Evolutionary conservation across 2,113 vertebrate species (phyloP).

Genomic region (Indicator indicator): DNA sequence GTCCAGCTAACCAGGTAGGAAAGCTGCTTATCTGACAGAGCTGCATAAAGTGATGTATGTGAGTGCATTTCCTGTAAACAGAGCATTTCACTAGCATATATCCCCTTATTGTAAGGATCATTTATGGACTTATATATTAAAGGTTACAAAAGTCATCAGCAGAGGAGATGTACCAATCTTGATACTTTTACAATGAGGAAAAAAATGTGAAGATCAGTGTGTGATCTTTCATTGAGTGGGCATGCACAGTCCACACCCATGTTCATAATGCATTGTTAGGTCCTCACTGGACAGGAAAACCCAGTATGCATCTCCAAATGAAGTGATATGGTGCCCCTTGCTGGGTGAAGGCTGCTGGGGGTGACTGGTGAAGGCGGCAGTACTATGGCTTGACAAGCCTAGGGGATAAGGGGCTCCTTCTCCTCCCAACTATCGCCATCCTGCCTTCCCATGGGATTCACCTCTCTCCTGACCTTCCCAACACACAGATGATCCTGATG

Average conservation of each 20-base stretch:
- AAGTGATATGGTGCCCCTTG: accelerated
- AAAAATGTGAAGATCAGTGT: neutral
- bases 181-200: neutral
- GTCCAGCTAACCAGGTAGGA: neutral
- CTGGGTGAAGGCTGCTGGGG: neutral
- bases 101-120: neutral
- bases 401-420: accelerated
- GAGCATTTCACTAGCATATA: neutral
- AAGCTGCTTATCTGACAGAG: neutral
- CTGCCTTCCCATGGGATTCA: accelerated
- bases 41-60: neutral
- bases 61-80: neutral
- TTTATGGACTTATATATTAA: neutral
- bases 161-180: neutral
- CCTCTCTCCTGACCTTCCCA: neutral
- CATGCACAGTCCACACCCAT: accelerated
- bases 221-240: accelerated
- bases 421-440: too few relatives aligned
- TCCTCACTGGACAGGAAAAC: neutral
- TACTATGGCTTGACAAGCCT: accelerated
- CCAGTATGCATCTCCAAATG: neutral
- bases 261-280: too few relatives aligned
- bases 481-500: neutral
- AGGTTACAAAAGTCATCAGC: neutral
- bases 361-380: neutral